Evolutionary conservation across 2,113 vertebrate genomes (phyloP).

Genomic region (Prietella phreatophila): DNA sequence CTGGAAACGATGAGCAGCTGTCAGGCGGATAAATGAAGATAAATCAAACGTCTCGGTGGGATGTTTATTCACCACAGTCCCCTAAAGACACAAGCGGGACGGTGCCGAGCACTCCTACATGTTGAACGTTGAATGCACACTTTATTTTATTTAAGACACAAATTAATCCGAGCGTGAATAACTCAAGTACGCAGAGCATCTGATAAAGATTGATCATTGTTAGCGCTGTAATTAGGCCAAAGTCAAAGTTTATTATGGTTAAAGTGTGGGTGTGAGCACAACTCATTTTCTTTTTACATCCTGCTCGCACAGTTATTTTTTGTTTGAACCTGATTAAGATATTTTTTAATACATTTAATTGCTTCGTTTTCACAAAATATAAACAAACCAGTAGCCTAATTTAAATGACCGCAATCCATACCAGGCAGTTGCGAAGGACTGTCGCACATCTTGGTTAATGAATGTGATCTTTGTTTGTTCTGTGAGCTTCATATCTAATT

Average conservation of each 20-base stretch:
- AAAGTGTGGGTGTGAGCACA: neutral
- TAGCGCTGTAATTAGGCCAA: slow-evolving; percentile 28
- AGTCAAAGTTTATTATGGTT: slow-evolving; percentile 12
- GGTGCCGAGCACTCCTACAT: slow-evolving; percentile 6
- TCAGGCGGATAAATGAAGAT: slow-evolving; percentile 56
- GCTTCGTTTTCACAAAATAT: neutral
- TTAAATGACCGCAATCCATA: neutral
- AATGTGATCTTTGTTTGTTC: neutral
- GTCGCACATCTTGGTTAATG: neutral
- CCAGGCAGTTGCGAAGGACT: neutral
- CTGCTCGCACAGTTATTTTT: neutral
- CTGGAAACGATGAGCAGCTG: slow-evolving; percentile 52
- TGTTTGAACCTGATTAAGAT: neutral
- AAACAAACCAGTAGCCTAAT: neutral
- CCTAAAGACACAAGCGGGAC: slow-evolving; percentile 35
- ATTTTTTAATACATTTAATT: neutral
- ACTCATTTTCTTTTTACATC: neutral
- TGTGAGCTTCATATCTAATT: neutral
- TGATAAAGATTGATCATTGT: slow-evolving; percentile 33
- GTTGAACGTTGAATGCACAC: slow-evolving; percentile 22
- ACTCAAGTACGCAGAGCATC: slow-evolving; percentile 24
- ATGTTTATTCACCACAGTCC: slow-evolving; percentile 45
- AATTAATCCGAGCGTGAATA: slow-evolving; percentile 42
- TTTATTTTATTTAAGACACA: slow-evolving; percentile 31
- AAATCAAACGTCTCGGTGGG: slow-evolving; percentile 46